Evolutionary conservation across 1,140 invertebrate genomes (phyloP).

Genomic region (Arctopsyche grandis): DNA sequence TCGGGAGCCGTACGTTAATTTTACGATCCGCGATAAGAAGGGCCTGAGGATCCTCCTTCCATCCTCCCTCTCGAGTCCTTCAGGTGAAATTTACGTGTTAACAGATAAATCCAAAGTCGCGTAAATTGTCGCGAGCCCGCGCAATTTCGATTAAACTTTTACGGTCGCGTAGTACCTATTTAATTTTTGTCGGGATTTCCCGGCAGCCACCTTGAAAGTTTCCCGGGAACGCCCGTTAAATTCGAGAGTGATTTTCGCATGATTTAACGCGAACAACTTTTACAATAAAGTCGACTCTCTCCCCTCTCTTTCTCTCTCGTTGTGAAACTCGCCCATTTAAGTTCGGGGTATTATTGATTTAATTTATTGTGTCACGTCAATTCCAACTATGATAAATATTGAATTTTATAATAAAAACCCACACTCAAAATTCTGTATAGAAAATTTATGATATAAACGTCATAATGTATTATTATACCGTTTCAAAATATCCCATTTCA

Average conservation of each 20-base stretch:
- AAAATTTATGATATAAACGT: too few species aligned
- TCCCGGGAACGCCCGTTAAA: background rate
- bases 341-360: background rate
- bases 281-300: conserved; percentile 8
- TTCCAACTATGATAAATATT: too few species aligned
- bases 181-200: background rate
- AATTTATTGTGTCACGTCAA: background rate
- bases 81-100: background rate
- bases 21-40: background rate
- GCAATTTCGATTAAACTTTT: background rate
- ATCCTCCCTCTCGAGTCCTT: too few species aligned
- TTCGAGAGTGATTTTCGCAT: background rate
- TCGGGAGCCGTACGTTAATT: background rate
- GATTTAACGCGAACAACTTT: conserved; percentile 21
- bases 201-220: too few species aligned
- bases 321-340: background rate
- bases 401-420: too few species aligned
- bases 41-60: background rate
- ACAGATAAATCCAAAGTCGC: background rate
- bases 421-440: too few species aligned
- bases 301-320: too few species aligned
- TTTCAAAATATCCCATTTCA: too few species aligned
- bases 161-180: background rate
- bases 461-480: too few species aligned
- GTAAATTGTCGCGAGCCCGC: background rate